Base-by-base conservation (phyloP, 2,888 invertebrate species). In the Cylloceria caligata region DNA sequence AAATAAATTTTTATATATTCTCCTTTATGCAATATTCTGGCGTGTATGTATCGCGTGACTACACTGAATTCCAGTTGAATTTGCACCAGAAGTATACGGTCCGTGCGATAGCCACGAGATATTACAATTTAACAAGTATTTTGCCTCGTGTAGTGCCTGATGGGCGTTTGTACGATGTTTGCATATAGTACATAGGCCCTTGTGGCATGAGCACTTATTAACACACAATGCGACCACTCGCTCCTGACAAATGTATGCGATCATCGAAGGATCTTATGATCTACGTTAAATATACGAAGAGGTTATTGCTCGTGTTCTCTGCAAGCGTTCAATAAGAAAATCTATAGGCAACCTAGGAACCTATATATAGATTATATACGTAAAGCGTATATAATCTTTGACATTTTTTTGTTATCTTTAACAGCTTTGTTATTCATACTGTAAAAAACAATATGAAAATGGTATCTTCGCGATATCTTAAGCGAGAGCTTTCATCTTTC, bases 11-110 rank as follows among this genome's bases (percentile, higher is more conserved):
- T 55, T n/a, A 55, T n/a, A n/a, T 55, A 55, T 11, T 55, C 13
- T 55, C 30, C 5, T 55, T 55, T 55, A 30, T 27, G 27, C n/a
- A 55, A 55, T 49, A 4, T 21, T 16, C 30, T 16, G 13, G 30
- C 55, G n/a, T 55, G 55, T 30, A n/a, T 55, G 3, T 30, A 30
- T 55, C 55, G 27, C 55, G 55, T 55, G 27, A 55, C 27, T 27
- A 5, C 27, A n/a, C 3, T 24, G 2, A 24, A 27, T 13, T 0
- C 13, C 1, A 13, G n/a, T 55, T n/a, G 9, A 55, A 55, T 30
- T n/a, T 55, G n/a, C 30, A n/a, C 1, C 21, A 24, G 2, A 27
- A 55, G 27, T 13, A 55, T 11, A 1, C 21, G 19, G n/a, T n/a
- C n/a, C n/a, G n/a, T n/a, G n/a, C n/a, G n/a, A 27, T 13, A 13